phyloP scores from a whole-genome alignment of 64 coral and sea anemone genomes.

The Dendrophyllia cribrosa region DNA sequence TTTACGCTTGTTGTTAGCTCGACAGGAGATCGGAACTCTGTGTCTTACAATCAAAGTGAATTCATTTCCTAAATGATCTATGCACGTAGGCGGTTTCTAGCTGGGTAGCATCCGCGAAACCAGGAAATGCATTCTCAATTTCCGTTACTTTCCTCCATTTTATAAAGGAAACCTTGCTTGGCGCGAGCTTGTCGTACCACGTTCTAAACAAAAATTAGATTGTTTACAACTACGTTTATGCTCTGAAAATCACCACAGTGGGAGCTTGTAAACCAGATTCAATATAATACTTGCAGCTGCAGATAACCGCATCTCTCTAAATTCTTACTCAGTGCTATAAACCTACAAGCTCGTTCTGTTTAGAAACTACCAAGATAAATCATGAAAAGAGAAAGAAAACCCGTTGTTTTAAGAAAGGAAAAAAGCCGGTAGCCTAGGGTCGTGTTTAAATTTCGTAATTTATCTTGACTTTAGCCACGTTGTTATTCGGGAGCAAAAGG shows the following conservation, averaged over 20 bases:
- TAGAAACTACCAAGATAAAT: no score
- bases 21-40: not conserved
- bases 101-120: not conserved
- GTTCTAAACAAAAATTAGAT: not conserved
- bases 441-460: no score
- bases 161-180: not conserved
- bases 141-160: slow-evolving; percentile 21
- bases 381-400: no score
- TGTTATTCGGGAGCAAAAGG: no score
- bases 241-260: not conserved
- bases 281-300: no score
- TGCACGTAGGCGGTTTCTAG: not conserved
- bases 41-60: not conserved
- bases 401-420: no score
- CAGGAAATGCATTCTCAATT: slow-evolving; percentile 23
- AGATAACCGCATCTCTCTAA: no score
- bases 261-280: not conserved
- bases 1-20: slow-evolving; percentile 6
- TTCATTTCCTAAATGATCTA: slow-evolving; percentile 32
- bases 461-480: no score
- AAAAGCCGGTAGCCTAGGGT: no score
- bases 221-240: not conserved
- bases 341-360: no score
- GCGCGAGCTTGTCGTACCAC: not conserved
- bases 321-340: no score